Evolutionary conservation across 2,113 vertebrate species (phyloP).

Genomic region (Camelus dromedarius): DNA sequence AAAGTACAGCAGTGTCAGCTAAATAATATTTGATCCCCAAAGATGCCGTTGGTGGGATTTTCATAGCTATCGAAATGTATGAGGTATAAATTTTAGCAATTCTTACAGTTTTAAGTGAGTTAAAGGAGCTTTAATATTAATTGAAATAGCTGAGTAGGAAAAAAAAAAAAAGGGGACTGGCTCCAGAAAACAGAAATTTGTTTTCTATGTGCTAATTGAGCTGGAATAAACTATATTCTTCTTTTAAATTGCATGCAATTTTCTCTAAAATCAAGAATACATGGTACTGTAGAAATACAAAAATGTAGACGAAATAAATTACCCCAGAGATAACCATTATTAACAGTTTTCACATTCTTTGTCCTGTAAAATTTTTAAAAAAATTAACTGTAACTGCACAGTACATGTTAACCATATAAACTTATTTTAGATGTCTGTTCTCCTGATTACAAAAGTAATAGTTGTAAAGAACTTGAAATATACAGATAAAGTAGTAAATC

Average conservation of each 20-base stretch:
- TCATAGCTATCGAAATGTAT: conserved; percentile 37
- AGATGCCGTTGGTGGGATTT: conserved; percentile 53
- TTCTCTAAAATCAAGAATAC: conserved; percentile 60
- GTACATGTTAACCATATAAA: neutral
- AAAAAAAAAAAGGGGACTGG: neutral
- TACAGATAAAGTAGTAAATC: neutral
- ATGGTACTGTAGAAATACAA: neutral
- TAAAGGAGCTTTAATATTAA: conserved; percentile 44
- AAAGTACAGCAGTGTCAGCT: conserved; percentile 62
- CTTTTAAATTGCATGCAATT: conserved; percentile 21
- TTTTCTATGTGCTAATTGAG: conserved; percentile 33
- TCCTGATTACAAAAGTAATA: conserved; percentile 1
- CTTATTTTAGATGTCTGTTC: neutral
- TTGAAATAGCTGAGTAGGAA: conserved; percentile 19
- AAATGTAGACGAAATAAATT: neutral
- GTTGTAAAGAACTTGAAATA: neutral
- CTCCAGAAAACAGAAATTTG: neutral
- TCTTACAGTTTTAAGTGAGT: conserved; percentile 38
- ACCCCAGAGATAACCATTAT: neutral
- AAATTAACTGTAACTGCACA: neutral
- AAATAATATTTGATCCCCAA: conserved; percentile 53
- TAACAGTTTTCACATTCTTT: neutral
- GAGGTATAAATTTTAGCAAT: conserved; percentile 49
- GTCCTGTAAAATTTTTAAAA: neutral
- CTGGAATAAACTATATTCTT: conserved; percentile 22